These are phyloP conservation scores for Lumbricus terrestris DNA, from an alignment of 2,888 invertebrate species.

Conservation along the genomic window DNA sequence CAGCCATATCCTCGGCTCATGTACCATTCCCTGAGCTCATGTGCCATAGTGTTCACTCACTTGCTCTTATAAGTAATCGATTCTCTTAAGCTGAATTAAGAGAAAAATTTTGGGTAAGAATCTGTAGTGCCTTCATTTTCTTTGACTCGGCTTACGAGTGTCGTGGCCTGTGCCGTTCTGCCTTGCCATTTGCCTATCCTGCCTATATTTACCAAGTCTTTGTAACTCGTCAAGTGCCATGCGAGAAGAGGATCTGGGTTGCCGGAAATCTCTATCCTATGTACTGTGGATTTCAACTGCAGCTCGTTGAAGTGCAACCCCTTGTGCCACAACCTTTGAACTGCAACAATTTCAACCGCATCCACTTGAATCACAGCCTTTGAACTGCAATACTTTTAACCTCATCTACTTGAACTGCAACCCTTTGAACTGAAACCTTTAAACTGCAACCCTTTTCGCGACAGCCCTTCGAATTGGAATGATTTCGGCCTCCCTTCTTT, in stretches of 20 bases:
- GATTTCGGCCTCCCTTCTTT: too few species aligned
- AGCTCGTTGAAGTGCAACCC: too few species aligned
- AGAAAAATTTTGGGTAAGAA: background rate
- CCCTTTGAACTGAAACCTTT: too few species aligned
- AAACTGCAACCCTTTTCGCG: too few species aligned
- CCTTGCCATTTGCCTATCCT: background rate
- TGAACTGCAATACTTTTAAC: too few species aligned
- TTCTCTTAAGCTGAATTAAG: background rate
- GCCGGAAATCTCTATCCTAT: too few species aligned
- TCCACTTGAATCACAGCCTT: too few species aligned
- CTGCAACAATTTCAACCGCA: too few species aligned
- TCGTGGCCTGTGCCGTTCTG: background rate
- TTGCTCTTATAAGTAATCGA: background rate
- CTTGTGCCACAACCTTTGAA: too few species aligned
- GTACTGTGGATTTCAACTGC: too few species aligned
- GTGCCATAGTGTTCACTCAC: background rate
- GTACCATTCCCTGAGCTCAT: background rate
- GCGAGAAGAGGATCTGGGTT: background rate
- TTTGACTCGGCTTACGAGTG: background rate
- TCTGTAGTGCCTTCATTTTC: background rate
- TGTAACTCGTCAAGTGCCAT: background rate
- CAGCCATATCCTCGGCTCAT: background rate
- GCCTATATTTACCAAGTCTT: background rate
- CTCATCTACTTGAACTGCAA: too few species aligned
- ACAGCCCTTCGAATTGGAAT: too few species aligned